These are phyloP conservation scores for Crambe crambe DNA, from an alignment of 37 sponge, comb jelly and placozoan species.

Conservation along the genomic window DNA sequence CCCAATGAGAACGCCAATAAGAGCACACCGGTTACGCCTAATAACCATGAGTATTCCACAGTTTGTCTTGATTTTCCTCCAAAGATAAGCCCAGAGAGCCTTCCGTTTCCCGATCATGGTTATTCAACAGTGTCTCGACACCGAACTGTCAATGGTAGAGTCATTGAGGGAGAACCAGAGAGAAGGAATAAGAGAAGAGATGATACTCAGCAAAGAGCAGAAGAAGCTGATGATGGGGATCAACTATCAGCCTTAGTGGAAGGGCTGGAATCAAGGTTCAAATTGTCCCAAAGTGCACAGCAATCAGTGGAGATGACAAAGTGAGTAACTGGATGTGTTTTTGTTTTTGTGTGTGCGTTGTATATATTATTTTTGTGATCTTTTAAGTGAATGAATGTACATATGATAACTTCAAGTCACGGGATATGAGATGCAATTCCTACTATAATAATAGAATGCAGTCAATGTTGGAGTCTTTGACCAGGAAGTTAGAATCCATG, in stretches of 20 bases:
- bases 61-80: background rate
- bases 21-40: no score
- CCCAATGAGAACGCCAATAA: no score
- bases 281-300: background rate
- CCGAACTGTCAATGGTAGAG: background rate
- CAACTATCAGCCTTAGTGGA: background rate
- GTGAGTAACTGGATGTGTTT: background rate
- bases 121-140: background rate
- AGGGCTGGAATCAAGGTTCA: background rate
- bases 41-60: background rate
- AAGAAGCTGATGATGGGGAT: no score
- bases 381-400: no score
- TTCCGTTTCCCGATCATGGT: background rate
- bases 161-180: background rate
- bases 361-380: background rate
- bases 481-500: slow-evolving; percentile 1
- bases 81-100: background rate
- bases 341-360: background rate
- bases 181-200: background rate
- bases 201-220: background rate
- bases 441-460: background rate
- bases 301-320: background rate
- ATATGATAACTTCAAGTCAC: no score
- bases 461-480: background rate
- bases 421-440: no score